Base-by-base conservation (phyloP, 1,140 invertebrate genomes). In the Vanessa atalanta region DNA sequence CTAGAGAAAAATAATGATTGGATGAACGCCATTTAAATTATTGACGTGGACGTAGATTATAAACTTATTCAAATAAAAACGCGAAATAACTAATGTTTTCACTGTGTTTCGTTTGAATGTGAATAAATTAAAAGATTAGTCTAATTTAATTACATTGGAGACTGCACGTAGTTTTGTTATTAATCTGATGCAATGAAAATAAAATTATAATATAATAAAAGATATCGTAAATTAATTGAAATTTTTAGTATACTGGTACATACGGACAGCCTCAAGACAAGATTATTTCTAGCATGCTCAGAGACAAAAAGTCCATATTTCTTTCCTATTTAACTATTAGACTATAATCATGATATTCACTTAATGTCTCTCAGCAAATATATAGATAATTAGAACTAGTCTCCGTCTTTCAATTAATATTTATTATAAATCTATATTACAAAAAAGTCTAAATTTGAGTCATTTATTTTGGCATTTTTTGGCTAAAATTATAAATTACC, bases 381-480 rank as follows among this genome's bases (percentile, higher is more conserved):
- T 37, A 61, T 47, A 47, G 37, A 57, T 57, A 68, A 69, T 70
- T 76, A 64, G 26, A 47, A 67, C 74, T 76, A 72, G 70, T 43
- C 37, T 43, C 70, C 48, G 50, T 64, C 60, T 72, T 68, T 68
- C 64, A 63, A 67, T 63, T 68, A 72, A 61, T 53, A 65, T 64
- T 65, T 61, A 23, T 57, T 57, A 57, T 23, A 57, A 23, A 50
- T 50, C 47, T 70, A 70, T 16, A 70, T 67, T 71, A 50, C 51
- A 57, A 70, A 71, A 47, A 67, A 67, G 48, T 66, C 73, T 70
- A 70, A 55, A 37, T 51, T 76, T 72, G 70, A 76, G 69, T 68
- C 74, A 76, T 64, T 55, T 51, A 76, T 83, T 90, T 92, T 92
- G 90, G 90, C 89, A 89, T 89, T 85, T 88, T 90, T 91, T 90